These are phyloP conservation scores for Rousettus leschenaultii DNA, from an alignment of 2,113 vertebrate species.

Conservation along the genomic window DNA sequence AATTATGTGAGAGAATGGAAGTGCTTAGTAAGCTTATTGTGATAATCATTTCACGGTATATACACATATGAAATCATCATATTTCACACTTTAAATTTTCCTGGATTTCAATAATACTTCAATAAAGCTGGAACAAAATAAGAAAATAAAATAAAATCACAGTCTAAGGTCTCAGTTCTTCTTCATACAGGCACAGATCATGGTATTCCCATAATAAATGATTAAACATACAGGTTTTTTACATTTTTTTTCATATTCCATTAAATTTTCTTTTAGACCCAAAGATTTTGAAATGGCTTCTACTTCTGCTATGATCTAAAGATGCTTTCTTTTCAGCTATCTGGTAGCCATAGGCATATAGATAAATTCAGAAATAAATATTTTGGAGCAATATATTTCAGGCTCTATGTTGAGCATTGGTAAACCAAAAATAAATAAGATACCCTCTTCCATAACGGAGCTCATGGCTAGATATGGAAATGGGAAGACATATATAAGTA, in stretches of 20 bases:
- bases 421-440: neutral
- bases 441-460: neutral
- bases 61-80: neutral
- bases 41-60: neutral
- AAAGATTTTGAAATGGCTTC: conserved; percentile 48
- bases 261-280: conserved; percentile 54
- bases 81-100: neutral
- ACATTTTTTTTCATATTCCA: neutral
- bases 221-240: neutral
- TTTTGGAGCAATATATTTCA: neutral
- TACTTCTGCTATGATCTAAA: neutral
- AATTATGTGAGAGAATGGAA: neutral
- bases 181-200: neutral
- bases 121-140: neutral
- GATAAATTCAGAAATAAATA: conserved; percentile 7
- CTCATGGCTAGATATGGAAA: neutral
- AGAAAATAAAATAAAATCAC: neutral
- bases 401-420: neutral
- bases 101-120: neutral
- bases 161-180: neutral
- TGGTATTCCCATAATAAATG: neutral
- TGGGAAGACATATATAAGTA: neutral
- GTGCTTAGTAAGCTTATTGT: neutral
- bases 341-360: neutral
- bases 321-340: neutral